phyloP scores from a whole-genome alignment of 2,888 invertebrate species.

The Rhingia campestris region DNA sequence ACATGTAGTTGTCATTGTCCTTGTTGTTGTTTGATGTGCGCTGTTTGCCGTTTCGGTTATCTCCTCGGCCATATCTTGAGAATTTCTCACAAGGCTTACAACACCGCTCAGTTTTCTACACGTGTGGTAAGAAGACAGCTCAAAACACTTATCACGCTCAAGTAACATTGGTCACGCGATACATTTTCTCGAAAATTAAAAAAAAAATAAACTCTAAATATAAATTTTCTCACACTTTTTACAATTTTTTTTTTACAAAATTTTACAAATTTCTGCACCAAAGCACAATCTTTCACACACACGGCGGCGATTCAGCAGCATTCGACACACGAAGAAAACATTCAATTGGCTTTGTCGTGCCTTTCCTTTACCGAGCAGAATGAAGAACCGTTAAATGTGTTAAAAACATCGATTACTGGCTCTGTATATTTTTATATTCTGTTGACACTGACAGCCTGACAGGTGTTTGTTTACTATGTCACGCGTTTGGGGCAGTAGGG shows the following conservation, averaged over 20 bases:
- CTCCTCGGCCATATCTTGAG: constrained; percentile 61
- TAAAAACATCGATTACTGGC: constrained; percentile 38
- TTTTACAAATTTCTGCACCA: constrained; percentile 17
- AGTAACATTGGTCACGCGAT: constrained; percentile 56
- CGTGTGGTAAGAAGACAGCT: constrained; percentile 39
- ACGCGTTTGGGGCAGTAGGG: not conserved
- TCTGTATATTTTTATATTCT: not conserved
- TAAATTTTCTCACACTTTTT: constrained; percentile 19
- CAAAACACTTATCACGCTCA: constrained; percentile 45
- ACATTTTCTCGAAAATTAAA: constrained; percentile 29
- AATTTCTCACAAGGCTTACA: constrained; percentile 19
- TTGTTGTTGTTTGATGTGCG: constrained; percentile 37
- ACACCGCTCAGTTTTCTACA: constrained; percentile 41
- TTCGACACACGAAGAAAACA: constrained; percentile 26
- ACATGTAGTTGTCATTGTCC: constrained; percentile 37
- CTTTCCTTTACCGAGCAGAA: constrained; percentile 6
- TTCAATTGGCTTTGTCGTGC: constrained; percentile 23
- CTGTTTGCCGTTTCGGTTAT: constrained; percentile 54
- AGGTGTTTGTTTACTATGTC: constrained; percentile 72
- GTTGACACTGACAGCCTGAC: constrained; percentile 66
- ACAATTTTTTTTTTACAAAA: constrained; percentile 4
- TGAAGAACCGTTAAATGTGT: constrained; percentile 59
- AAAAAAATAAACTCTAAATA: constrained; percentile 17
- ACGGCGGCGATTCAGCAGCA: constrained; percentile 23
- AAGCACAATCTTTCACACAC: constrained; percentile 45